A percentile compares a stretch with the other conserved stretches of the same genome.
These are phyloP conservation scores for Rhingia rostrata DNA, from an alignment of 2,888 invertebrate genomes.

Conservation along the genomic window DNA sequence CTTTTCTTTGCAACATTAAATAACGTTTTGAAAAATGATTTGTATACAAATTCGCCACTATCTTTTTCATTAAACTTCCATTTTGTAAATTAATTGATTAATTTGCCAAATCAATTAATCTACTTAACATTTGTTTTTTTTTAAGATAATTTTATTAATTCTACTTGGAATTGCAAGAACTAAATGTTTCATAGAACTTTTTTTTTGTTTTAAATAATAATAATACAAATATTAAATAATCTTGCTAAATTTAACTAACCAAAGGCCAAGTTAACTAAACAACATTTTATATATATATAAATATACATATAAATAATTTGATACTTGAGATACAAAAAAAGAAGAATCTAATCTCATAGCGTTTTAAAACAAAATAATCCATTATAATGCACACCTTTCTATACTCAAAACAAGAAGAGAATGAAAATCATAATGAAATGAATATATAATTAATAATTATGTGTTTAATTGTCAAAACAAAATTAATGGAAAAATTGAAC, in stretches of 20 bases:
- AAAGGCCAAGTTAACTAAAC: constrained; percentile 84
- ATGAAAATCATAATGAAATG: constrained; percentile 76
- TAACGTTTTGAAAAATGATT: constrained; percentile 46
- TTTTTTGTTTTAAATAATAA: constrained; percentile 57
- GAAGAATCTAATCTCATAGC: constrained; percentile 64
- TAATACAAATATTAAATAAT: constrained; percentile 68
- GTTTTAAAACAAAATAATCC: constrained; percentile 74
- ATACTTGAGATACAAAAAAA: constrained; percentile 60
- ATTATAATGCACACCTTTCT: constrained; percentile 70
- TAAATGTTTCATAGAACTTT: constrained; percentile 65
- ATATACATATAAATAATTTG: constrained; percentile 71
- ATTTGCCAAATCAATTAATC: constrained; percentile 75
- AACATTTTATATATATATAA: constrained; percentile 71
- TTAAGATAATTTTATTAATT: constrained; percentile 56
- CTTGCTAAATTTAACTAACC: constrained; percentile 82
- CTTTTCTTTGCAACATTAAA: constrained; percentile 37
- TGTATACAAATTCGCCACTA: constrained; percentile 57
- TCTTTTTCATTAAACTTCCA: constrained; percentile 47
- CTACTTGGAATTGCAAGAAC: constrained; percentile 62
- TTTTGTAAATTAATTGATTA: constrained; percentile 69
- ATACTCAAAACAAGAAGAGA: constrained; percentile 43
- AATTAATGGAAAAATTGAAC: constrained; percentile 10
- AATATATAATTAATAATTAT: constrained; percentile 60
- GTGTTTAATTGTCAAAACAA: constrained; percentile 73
- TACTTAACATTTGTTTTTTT: constrained; percentile 67